phyloP scores from a whole-genome alignment of 2,888 invertebrate genomes.

The Dasypogon diadema region DNA sequence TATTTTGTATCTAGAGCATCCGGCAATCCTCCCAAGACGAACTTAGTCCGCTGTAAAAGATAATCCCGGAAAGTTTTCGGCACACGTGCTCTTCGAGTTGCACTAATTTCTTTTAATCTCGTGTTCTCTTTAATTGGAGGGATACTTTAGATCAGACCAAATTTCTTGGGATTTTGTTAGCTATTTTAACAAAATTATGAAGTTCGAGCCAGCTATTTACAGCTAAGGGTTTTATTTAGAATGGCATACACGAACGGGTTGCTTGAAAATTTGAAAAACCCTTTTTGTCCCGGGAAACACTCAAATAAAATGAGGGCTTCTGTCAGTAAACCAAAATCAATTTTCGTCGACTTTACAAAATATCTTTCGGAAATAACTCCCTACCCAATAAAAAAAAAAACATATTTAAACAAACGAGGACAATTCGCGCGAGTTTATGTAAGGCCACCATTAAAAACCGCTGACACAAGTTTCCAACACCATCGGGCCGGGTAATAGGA shows the following conservation, averaged over 20 bases:
- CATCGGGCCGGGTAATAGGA: conserved; percentile 5
- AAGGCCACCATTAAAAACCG: conserved; percentile 15
- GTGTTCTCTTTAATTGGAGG: not conserved
- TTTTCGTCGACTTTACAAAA: not conserved
- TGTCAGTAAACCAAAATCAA: too few relatives aligned
- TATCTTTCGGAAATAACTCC: not conserved
- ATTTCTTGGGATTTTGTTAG: too few relatives aligned
- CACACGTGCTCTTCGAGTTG: not conserved
- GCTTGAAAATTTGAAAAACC: too few relatives aligned
- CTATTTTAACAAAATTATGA: too few relatives aligned
- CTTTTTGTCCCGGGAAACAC: too few relatives aligned
- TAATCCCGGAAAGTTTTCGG: not conserved
- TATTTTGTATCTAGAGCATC: not conserved
- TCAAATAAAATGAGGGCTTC: too few relatives aligned
- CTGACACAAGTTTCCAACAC: conserved; percentile 6
- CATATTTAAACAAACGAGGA: not conserved
- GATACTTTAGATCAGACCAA: not conserved
- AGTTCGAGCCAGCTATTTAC: too few relatives aligned
- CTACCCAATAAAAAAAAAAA: not conserved
- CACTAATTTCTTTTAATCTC: not conserved
- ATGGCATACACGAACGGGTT: too few relatives aligned
- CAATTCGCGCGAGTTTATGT: not conserved
- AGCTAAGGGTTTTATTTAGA: too few relatives aligned
- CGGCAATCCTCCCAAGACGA: not conserved
- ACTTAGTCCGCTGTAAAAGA: not conserved